phyloP scores from a whole-genome alignment of 2,888 invertebrate genomes.

The Epicampocera succincta region DNA sequence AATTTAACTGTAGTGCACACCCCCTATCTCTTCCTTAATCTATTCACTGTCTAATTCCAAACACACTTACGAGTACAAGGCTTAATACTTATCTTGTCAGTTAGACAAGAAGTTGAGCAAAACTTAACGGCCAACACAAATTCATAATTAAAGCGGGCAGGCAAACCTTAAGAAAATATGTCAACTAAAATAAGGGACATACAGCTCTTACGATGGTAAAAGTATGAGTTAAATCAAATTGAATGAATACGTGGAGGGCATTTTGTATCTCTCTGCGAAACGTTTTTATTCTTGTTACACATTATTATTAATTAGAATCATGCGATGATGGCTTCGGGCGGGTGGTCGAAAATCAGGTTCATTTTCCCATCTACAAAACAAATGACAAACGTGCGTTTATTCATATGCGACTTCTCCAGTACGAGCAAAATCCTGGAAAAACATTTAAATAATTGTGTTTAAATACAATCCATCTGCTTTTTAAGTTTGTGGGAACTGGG shows the following conservation, averaged over 20 bases:
- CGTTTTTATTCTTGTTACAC: too few species aligned
- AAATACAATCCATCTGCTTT: neutral
- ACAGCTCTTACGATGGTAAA: conserved; percentile 5
- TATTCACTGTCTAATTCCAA: conserved; percentile 24
- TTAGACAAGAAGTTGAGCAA: conserved; percentile 57
- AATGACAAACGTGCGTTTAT: too few species aligned
- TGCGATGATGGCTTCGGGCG: too few species aligned
- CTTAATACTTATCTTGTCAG: conserved; percentile 61
- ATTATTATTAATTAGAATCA: too few species aligned
- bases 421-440: too few species aligned
- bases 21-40: neutral
- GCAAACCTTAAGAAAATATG: conserved; percentile 47
- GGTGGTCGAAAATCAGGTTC: too few species aligned
- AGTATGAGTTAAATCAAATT: conserved; percentile 59
- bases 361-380: too few species aligned
- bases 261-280: neutral
- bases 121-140: conserved; percentile 19
- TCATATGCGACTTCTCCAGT: too few species aligned
- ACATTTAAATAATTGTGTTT: too few species aligned
- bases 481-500: too few species aligned
- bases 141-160: neutral
- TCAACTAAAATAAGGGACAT: conserved; percentile 64
- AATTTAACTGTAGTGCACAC: conserved; percentile 57
- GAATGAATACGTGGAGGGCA: conserved; percentile 36
- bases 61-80: conserved; percentile 49